These are phyloP conservation scores for Drosophila robusta DNA, from an alignment of 2,888 invertebrate genomes.

Conservation along the genomic window DNA sequence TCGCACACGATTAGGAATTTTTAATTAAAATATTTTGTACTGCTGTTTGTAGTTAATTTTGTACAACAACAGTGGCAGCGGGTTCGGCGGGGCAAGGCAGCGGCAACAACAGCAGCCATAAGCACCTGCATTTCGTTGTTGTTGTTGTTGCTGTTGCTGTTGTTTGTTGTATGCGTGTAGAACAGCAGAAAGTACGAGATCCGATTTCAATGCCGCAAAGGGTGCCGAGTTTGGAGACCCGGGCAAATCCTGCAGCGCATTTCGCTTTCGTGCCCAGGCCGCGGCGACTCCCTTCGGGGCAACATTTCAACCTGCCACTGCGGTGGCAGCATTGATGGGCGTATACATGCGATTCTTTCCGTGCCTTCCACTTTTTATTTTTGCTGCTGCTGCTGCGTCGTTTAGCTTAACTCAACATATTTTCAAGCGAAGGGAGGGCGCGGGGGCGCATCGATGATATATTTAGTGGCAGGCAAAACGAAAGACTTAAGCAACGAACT, in stretches of 20 bases:
- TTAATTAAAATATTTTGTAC: conserved; percentile 85
- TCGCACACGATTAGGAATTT: conserved; percentile 86
- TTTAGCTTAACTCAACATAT: conserved; percentile 80
- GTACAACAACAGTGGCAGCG: conserved; percentile 69
- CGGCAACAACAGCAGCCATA: conserved; percentile 35
- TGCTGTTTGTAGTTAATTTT: conserved; percentile 82
- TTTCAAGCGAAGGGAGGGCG: conserved; percentile 51
- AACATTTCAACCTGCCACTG: conserved; percentile 82
- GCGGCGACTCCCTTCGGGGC: conserved; percentile 55
- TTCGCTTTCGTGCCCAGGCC: conserved; percentile 82
- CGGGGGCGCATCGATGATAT: conserved; percentile 75
- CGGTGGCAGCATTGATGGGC: conserved; percentile 82
- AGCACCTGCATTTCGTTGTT: conserved; percentile 70
- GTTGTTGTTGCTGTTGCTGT: conserved; percentile 39
- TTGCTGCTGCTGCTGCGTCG: conserved; percentile 57
- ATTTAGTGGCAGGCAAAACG: conserved; percentile 78
- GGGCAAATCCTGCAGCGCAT: conserved; percentile 53
- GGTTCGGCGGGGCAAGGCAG: conserved; percentile 4
- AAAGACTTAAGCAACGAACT: conserved; percentile 80
- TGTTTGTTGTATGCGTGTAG: conserved; percentile 80
- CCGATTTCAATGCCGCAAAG: conserved; percentile 75
- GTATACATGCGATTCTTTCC: conserved; percentile 82
- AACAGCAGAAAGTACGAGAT: conserved; percentile 80
- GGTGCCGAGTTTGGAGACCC: conserved; percentile 27
- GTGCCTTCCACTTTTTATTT: conserved; percentile 65